phyloP scores from a whole-genome alignment of 1,140 invertebrate genomes.

The Panonychus citri region DNA sequence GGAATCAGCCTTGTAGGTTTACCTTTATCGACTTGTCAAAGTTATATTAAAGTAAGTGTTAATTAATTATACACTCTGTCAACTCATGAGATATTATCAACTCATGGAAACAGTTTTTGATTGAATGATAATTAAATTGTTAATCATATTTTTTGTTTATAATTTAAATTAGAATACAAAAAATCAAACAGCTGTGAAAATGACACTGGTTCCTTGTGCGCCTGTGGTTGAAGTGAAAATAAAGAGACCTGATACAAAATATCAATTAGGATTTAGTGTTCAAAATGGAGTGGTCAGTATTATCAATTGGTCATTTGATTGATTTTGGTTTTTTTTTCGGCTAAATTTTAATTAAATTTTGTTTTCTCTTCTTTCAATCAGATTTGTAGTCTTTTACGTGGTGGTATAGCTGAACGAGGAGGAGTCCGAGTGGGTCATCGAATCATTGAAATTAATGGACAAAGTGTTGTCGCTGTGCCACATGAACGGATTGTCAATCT shows the following conservation, averaged over 20 bases:
- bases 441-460: conserved; percentile 98
- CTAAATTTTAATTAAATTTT: no score
- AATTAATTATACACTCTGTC: no score
- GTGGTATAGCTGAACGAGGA: conserved; percentile 92
- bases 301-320: not conserved
- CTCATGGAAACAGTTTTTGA: no score
- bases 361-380: conserved; percentile 22
- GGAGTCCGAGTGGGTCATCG: conserved; percentile 94
- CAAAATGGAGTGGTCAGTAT: conserved; percentile 96
- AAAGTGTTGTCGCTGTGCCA: conserved; percentile 77
- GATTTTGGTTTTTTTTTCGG: conserved; percentile 13
- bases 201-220: conserved; percentile 94
- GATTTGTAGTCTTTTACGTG: conserved; percentile 91
- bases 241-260: conserved; percentile 94
- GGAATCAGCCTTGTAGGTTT: conserved; percentile 90
- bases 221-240: conserved; percentile 99
- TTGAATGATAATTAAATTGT: no score
- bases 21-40: conserved; percentile 90
- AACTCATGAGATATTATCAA: no score
- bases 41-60: conserved; percentile 73
- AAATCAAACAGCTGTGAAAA: conserved; percentile 87
- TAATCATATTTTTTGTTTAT: no score
- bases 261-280: conserved; percentile 97
- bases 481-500: conserved; percentile 99
- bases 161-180: conserved; percentile 85